phyloP scores from a whole-genome alignment of 2,888 invertebrate genomes.

The Polylopha cassiicola region DNA sequence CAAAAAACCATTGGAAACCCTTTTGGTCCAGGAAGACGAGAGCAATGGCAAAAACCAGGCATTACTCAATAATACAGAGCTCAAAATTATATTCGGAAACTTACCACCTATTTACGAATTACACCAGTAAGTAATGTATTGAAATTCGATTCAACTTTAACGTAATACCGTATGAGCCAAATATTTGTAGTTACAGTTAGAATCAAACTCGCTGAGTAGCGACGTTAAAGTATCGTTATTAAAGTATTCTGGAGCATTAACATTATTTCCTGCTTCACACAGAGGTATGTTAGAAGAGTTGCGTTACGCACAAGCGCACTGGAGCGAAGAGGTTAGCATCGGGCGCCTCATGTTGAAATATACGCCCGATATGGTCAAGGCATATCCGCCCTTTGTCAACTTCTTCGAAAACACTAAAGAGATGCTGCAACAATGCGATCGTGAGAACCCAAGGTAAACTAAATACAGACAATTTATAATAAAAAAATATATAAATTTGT shows the following conservation, averaged over 20 bases:
- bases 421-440: conserved; percentile 92
- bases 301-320: conserved; percentile 82
- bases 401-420: conserved; percentile 98
- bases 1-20: conserved; percentile 93
- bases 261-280: neutral
- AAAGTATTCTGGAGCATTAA: no score
- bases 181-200: no score
- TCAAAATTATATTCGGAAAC: conserved; percentile 96
- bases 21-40: conserved; percentile 86
- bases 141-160: neutral
- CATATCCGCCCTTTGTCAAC: conserved; percentile 98
- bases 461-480: no score
- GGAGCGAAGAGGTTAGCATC: conserved; percentile 92
- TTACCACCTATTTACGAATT: conserved; percentile 96
- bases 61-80: conserved; percentile 92
- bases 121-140: conserved; percentile 81
- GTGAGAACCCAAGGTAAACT: conserved; percentile 88
- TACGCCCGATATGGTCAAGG: conserved; percentile 91
- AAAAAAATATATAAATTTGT: no score
- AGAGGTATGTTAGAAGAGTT: conserved; percentile 81
- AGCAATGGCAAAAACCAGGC: conserved; percentile 80
- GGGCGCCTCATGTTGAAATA: conserved; percentile 93
- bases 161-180: no score
- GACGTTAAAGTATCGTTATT: no score
- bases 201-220: no score